phyloP scores from a whole-genome alignment of 2,888 invertebrate genomes.

The Halocaridina rubra region DNA sequence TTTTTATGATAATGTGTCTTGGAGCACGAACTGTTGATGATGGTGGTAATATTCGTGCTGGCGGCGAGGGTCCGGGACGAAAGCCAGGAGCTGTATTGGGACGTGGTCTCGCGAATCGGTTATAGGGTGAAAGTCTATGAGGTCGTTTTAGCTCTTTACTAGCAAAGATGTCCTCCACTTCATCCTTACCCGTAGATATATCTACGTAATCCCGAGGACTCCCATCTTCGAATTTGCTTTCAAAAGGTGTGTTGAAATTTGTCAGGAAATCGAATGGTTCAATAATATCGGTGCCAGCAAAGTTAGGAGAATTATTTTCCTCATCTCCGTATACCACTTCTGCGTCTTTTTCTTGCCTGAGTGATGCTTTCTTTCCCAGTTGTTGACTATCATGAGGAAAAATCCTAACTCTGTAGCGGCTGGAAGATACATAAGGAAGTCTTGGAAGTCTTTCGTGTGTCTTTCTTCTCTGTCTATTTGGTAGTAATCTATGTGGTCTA shows the following conservation, averaged over 20 bases:
- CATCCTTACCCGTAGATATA: too few relatives aligned
- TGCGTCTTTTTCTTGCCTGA: too few relatives aligned
- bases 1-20: slow-evolving; percentile 33
- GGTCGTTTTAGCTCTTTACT: background rate
- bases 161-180: background rate
- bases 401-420: too few relatives aligned
- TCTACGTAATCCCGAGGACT: too few relatives aligned
- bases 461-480: too few relatives aligned
- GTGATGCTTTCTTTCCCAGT: too few relatives aligned
- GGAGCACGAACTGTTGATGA: slow-evolving; percentile 38
- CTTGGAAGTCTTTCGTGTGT: too few relatives aligned
- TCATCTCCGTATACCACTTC: too few relatives aligned
- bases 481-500: too few relatives aligned
- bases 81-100: slow-evolving; percentile 15
- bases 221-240: background rate
- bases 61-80: slow-evolving; percentile 37
- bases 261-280: background rate
- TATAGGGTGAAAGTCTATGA: background rate
- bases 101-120: background rate
- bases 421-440: too few relatives aligned
- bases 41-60: slow-evolving; percentile 40
- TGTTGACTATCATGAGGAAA: too few relatives aligned
- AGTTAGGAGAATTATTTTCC: background rate
- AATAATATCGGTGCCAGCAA: background rate
- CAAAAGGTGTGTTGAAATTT: background rate